Evolutionary conservation across 2,888 invertebrate species (phyloP).

Genomic region (Oconnorella tubifera): DNA sequence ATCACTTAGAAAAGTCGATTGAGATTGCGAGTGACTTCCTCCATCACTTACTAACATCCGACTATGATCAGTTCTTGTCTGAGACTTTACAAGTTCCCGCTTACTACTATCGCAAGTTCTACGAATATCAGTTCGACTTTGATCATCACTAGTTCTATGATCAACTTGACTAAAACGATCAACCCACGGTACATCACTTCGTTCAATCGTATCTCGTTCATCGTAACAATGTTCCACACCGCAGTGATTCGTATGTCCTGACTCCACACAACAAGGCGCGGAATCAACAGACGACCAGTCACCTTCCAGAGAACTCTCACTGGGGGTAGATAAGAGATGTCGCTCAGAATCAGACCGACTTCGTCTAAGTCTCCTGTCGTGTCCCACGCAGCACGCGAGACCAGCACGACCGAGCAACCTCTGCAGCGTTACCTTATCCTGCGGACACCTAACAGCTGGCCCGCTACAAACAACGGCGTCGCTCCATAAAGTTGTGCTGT

Average conservation of each 20-base stretch:
- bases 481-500: neutral
- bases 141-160: neutral
- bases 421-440: neutral
- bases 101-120: neutral
- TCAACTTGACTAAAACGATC: neutral
- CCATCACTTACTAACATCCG: neutral
- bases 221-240: neutral
- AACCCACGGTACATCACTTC: neutral
- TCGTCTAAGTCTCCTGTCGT: neutral
- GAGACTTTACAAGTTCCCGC: too few relatives aligned
- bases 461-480: neutral
- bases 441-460: neutral
- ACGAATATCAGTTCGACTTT: neutral
- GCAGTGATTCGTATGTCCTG: neutral
- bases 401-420: neutral
- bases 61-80: neutral
- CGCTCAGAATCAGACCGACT: constrained; percentile 4
- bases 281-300: neutral
- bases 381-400: neutral
- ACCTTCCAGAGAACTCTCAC: neutral
- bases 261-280: neutral
- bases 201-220: neutral
- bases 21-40: neutral
- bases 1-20: neutral
- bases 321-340: neutral